These are phyloP conservation scores for Phodopus roborovskii DNA, from an alignment of 2,113 vertebrate species.

Conservation along the genomic window DNA sequence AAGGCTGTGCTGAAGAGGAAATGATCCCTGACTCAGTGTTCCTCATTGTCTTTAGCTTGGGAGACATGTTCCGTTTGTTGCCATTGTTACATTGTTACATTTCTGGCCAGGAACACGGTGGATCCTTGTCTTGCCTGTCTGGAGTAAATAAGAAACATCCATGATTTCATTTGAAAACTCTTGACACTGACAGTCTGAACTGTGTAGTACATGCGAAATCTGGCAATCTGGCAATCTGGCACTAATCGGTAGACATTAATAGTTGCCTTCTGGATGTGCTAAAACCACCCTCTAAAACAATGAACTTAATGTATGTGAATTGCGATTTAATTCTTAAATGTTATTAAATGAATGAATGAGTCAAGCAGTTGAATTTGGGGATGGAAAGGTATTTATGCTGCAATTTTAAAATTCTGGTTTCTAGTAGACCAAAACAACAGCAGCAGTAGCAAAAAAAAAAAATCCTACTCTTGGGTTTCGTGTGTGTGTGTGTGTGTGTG, in stretches of 20 bases:
- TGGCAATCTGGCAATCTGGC: background rate
- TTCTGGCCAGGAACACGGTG: background rate
- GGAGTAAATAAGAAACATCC: background rate
- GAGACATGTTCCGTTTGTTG: conserved; percentile 29
- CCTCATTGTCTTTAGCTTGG: background rate
- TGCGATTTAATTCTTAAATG: background rate
- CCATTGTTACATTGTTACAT: background rate
- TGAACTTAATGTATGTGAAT: background rate
- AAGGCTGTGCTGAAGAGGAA: background rate
- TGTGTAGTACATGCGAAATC: background rate
- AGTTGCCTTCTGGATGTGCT: background rate
- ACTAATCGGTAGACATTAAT: background rate
- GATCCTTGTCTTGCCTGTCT: background rate
- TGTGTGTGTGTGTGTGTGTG: background rate
- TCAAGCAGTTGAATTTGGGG: conserved; percentile 13
- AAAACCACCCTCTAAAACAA: background rate
- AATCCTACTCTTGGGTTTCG: background rate
- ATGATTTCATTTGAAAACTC: conserved; percentile 23
- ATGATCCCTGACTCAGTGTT: background rate
- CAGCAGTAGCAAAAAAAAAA: background rate
- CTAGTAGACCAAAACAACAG: background rate
- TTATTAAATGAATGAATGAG: background rate
- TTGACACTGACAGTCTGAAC: background rate
- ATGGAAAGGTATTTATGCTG: background rate
- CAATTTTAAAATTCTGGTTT: conserved; percentile 34